These are phyloP conservation scores for Platysteira castanea DNA, from an alignment of 2,113 vertebrate genomes.

Conservation along the genomic window DNA sequence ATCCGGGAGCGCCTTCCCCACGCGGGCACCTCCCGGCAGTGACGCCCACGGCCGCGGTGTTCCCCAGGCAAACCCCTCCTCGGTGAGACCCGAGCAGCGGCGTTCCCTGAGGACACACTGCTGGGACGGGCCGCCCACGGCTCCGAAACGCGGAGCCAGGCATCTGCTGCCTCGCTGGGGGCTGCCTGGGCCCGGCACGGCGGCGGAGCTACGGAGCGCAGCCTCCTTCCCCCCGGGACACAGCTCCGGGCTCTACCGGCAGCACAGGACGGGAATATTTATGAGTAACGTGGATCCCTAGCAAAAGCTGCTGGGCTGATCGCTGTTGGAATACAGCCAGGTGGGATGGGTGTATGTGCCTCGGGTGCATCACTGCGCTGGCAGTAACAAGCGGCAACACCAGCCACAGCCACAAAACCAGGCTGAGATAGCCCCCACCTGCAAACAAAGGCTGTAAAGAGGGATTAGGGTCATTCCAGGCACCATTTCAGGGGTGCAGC, in stretches of 20 bases:
- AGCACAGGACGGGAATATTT: not conserved
- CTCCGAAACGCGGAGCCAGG: fast-evolving
- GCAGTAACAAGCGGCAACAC: not conserved
- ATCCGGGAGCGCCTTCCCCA: fast-evolving
- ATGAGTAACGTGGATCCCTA: not conserved
- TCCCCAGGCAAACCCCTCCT: not conserved
- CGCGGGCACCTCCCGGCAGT: not conserved
- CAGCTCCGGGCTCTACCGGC: not conserved
- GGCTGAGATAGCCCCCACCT: not conserved
- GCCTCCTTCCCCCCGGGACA: not conserved
- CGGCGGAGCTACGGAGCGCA: fast-evolving
- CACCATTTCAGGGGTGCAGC: not conserved
- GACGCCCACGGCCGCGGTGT: not conserved
- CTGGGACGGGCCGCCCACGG: not conserved
- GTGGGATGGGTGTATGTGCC: not conserved
- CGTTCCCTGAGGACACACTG: not conserved
- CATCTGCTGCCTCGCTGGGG: not conserved
- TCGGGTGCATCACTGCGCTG: not conserved
- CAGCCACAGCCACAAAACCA: not conserved
- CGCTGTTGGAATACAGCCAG: not conserved
- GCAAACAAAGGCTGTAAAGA: not conserved
- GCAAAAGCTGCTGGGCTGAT: not conserved
- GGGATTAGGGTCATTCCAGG: fast-evolving
- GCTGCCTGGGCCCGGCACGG: fast-evolving
- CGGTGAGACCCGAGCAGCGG: fast-evolving